phyloP scores from a whole-genome alignment of 2,888 invertebrate genomes.

The Bruchidius siliquastri region DNA sequence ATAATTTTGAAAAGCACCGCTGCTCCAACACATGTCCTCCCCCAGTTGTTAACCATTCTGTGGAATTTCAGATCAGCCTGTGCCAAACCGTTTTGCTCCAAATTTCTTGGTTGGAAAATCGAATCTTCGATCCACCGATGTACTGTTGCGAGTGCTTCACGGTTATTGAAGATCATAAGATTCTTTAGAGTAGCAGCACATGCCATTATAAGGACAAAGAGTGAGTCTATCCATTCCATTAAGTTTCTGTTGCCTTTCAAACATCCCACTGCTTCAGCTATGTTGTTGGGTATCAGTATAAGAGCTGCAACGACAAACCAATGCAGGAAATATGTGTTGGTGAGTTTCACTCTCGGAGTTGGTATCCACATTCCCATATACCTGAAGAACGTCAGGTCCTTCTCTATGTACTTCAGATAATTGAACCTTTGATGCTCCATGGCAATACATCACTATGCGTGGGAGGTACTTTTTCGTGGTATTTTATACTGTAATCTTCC shows the following conservation, averaged over 20 bases:
- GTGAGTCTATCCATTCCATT: neutral
- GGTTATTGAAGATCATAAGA: neutral
- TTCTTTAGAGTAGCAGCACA: neutral
- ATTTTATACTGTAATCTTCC: no score
- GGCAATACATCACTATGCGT: no score
- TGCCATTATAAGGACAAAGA: neutral
- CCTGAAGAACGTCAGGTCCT: neutral
- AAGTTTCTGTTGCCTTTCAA: neutral
- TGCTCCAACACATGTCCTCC: neutral
- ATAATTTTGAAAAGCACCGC: neutral
- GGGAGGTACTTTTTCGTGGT: no score
- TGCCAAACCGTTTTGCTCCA: neutral
- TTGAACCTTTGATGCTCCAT: neutral
- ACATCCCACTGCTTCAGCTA: neutral
- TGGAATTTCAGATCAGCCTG: neutral
- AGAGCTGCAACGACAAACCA: neutral
- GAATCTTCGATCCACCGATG: neutral
- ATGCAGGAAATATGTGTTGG: neutral
- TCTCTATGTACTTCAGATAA: neutral
- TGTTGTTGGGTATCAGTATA: neutral
- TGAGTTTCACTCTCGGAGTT: neutral
- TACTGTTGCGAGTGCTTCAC: neutral
- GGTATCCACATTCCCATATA: neutral
- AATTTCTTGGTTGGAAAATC: neutral
- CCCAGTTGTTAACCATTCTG: neutral